Base-by-base conservation (phyloP, 2,113 vertebrate genomes). In the Diadophis punctatus region DNA sequence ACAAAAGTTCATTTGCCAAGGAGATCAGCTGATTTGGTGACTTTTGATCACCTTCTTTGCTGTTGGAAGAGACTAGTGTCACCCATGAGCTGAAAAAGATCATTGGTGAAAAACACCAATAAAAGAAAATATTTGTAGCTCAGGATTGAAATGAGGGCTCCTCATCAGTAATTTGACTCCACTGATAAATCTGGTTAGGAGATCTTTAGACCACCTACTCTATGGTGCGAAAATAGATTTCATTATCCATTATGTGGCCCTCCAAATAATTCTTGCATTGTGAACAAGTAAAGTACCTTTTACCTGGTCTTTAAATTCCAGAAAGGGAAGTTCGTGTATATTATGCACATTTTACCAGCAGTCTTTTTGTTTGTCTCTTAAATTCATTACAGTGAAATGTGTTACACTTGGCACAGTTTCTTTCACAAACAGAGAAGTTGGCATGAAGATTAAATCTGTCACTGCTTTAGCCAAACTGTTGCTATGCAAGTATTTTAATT, bases 401-500 rank as follows among this genome's bases (percentile, higher is more conserved):
- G 92, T 96, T 95, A 94, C 93, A 49, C 88, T 97, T 97, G 94
- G 93, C 95, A 90, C 43, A 2, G 0, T 91, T 89, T 63, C 63
- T 90, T 84, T 46, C 60, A 68, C 68, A 91, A 92, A 92, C 93
- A 91, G 51, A 90, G 34, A 90, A 51, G 92, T 92, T 94, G 63
- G 95, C 49, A 27, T 94, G 95, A 96, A 96, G 91, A 39, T 90
- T 94, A 94, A 90, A 93, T 88, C 39, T 92, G 88, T 52, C 63
- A 49, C 43, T 52, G 23, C 89, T 94, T 93, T 91, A 96, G 93
- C 93, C 95, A 95, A 94, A 86, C 94, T 95, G 34, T 93, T 95
- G 88, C 92, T 94, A 91, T 94, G 96, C 93, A 93, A 74, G 91
- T 95, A 95, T 97, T 97, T 95, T 96, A 94, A 93, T 95, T 95